phyloP scores from a whole-genome alignment of 1,140 invertebrate species.

The Mamestra configurata region DNA sequence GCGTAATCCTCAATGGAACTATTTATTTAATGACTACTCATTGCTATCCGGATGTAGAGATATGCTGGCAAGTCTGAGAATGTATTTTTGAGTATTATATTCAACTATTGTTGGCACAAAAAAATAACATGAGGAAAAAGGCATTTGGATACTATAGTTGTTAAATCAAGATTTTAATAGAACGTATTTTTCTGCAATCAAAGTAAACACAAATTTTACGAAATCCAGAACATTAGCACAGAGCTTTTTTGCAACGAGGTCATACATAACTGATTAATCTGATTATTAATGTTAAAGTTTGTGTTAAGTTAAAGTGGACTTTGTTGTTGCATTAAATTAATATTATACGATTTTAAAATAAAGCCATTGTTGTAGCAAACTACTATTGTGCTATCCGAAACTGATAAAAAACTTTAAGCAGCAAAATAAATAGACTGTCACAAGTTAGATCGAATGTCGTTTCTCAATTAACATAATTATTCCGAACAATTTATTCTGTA shows the following conservation, averaged over 20 bases:
- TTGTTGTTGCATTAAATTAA: not conserved
- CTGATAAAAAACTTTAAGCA: constrained; percentile 24
- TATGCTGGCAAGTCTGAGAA: not conserved
- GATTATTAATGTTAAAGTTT: not conserved
- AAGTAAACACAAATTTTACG: too few species aligned
- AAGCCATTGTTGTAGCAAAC: constrained; percentile 21
- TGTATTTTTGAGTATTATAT: not conserved
- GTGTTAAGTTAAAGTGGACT: not conserved
- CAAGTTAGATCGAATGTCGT: constrained; percentile 24
- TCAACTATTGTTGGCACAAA: too few species aligned
- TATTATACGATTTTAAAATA: not conserved
- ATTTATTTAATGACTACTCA: constrained; percentile 48
- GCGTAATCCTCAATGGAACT: constrained; percentile 39
- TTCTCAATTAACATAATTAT: constrained; percentile 44
- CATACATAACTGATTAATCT: too few species aligned
- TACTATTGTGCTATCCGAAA: constrained; percentile 3
- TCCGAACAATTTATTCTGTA: constrained; percentile 45
- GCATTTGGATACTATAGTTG: too few species aligned
- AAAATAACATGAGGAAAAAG: too few species aligned
- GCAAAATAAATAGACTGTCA: constrained; percentile 39
- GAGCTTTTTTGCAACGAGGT: too few species aligned
- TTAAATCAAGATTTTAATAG: too few species aligned
- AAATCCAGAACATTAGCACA: too few species aligned
- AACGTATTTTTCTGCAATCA: too few species aligned
- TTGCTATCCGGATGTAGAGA: constrained; percentile 35